Conservation (phyloP, 1,140 invertebrate species). For the Venustaconcha ellipsiformis region DNA sequence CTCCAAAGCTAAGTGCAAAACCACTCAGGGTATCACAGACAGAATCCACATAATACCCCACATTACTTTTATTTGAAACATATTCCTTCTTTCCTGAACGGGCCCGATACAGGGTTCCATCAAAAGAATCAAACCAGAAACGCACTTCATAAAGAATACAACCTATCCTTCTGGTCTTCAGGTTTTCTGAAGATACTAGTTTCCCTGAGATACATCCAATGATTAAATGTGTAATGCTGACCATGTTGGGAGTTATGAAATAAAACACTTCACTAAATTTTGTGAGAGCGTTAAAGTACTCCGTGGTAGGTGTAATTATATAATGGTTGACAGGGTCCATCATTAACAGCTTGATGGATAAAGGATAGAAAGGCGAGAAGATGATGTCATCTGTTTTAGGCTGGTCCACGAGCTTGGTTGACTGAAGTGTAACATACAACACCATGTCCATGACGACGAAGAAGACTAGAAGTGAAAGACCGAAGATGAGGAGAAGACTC, state of each 20-base stretch:
- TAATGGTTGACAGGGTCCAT: constrained; percentile 61
- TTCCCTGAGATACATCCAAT: constrained; percentile 54
- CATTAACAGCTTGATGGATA: constrained; percentile 64
- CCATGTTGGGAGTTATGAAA: constrained; percentile 64
- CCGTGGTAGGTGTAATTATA: constrained; percentile 55
- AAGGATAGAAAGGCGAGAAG: constrained; percentile 56
- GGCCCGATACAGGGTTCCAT: constrained; percentile 62
- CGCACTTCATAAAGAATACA: constrained; percentile 58
- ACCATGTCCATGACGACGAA: constrained; percentile 62
- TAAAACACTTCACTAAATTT: constrained; percentile 61
- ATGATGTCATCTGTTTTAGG: constrained; percentile 25
- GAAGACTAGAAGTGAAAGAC: constrained; percentile 44
- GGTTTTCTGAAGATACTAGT: constrained; percentile 56
- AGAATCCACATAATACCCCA: constrained; percentile 63
- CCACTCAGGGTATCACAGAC: constrained; percentile 55
- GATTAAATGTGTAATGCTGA: constrained; percentile 58
- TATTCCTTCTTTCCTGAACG: constrained; percentile 47
- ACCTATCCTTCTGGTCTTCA: constrained; percentile 56
- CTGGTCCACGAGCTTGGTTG: constrained; percentile 48
- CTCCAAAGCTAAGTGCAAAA: constrained; percentile 47
- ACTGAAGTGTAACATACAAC: constrained; percentile 48
- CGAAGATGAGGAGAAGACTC: constrained; percentile 33
- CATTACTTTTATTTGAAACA: constrained; percentile 52
- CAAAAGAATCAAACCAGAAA: constrained; percentile 61
- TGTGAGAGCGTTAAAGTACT: constrained; percentile 58